These are phyloP conservation scores for Oryctolagus cuniculus DNA, from an alignment of 2,113 vertebrate genomes.

Conservation along the genomic window mOryCun1.1 NC_091432.1:39196501-39197000, in stretches of 20 bases:
- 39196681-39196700: neutral
- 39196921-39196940: neutral
- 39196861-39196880: neutral
- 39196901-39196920: neutral
- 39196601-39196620: neutral
- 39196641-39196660: neutral
- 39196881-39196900: neutral
- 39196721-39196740: neutral
- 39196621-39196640: neutral
- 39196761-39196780: constrained; percentile 1
- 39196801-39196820: neutral
- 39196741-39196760: neutral
- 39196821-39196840: constrained; percentile 9
- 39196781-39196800: neutral
- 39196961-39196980: neutral
- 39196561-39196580: neutral
- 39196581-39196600: neutral
- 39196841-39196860: neutral
- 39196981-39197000: constrained; percentile 52
- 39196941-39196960: constrained; percentile 35
- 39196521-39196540: neutral
- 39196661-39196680: neutral
- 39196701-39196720: neutral
- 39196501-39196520: neutral
- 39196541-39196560: neutral